These are phyloP conservation scores for Doris montereyensis DNA, from an alignment of 2,888 invertebrate genomes.

Conservation along the genomic window DNA sequence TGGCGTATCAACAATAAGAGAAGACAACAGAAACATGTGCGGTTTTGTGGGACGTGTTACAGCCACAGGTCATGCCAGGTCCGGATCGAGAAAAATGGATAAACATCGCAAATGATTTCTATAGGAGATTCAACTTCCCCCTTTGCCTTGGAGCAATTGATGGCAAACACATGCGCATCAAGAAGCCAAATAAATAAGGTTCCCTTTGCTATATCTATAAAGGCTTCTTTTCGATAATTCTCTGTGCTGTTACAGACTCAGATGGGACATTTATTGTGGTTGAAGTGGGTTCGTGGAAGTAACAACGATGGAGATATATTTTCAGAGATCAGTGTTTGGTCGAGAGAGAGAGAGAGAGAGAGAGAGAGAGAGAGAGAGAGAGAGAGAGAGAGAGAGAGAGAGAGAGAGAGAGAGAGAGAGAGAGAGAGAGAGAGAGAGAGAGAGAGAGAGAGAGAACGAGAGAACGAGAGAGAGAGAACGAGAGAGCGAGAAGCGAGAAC, in stretches of 20 bases:
- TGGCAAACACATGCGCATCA: slow-evolving; percentile 28
- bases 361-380: too few relatives aligned
- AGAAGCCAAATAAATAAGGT: slow-evolving; percentile 24
- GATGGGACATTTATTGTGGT: slow-evolving; percentile 42
- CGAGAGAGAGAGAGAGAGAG: too few relatives aligned
- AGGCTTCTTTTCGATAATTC: slow-evolving; percentile 30
- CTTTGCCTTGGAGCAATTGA: slow-evolving; percentile 31
- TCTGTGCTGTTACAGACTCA: slow-evolving; percentile 25
- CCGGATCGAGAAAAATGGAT: slow-evolving; percentile 7
- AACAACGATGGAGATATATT: neutral
- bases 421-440: too few relatives aligned
- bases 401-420: too few relatives aligned
- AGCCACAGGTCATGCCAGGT: neutral
- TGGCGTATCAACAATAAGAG: slow-evolving; percentile 8
- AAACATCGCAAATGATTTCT: slow-evolving; percentile 8
- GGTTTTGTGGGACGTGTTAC: too few relatives aligned
- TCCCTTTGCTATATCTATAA: slow-evolving; percentile 42
- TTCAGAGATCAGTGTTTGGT: slow-evolving; percentile 6
- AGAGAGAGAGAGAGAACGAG: too few relatives aligned
- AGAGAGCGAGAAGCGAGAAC: too few relatives aligned
- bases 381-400: too few relatives aligned
- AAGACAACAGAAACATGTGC: slow-evolving; percentile 7
- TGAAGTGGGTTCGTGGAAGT: slow-evolving; percentile 10
- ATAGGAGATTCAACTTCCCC: slow-evolving; percentile 25
- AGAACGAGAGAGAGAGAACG: too few relatives aligned